Evolutionary conservation across 2,888 invertebrate species (phyloP).

Genomic region (Pediacus dermestoides): DNA sequence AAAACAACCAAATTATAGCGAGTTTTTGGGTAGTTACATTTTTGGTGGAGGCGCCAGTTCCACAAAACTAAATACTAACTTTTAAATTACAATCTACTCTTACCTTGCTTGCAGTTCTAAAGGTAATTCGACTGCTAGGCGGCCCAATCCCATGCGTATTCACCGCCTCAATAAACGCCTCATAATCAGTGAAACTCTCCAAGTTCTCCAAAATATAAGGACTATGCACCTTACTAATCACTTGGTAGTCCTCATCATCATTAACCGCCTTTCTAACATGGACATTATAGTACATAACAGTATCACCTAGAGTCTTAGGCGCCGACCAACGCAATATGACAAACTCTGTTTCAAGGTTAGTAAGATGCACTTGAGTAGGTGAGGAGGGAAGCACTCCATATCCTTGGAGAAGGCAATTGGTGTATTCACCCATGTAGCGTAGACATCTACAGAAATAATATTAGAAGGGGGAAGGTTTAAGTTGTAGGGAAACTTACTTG

Average conservation of each 20-base stretch:
- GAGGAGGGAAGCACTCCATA: constrained; percentile 78
- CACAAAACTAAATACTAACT: too few species aligned
- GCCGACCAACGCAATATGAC: constrained; percentile 76
- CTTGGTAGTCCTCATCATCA: constrained; percentile 47
- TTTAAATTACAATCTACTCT: too few species aligned
- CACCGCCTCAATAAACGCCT: constrained; percentile 74
- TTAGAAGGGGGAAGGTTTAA: neutral
- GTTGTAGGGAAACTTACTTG: constrained; percentile 58
- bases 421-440: constrained; percentile 76
- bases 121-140: constrained; percentile 71
- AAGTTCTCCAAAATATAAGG: constrained; percentile 74
- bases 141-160: constrained; percentile 77
- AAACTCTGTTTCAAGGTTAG: constrained; percentile 72
- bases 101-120: constrained; percentile 70
- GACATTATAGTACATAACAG: constrained; percentile 56
- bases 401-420: constrained; percentile 78
- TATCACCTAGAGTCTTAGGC: constrained; percentile 67
- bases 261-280: constrained; percentile 44
- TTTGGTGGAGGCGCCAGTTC: too few species aligned
- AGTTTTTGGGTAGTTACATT: too few species aligned
- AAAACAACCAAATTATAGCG: too few species aligned
- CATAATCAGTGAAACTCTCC: constrained; percentile 71
- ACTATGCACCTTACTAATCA: constrained; percentile 54
- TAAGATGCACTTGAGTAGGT: constrained; percentile 66
- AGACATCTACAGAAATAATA: constrained; percentile 57